Percentiles rank a stretch among this genome's conserved stretches.
Evolutionary conservation across 2,888 invertebrate species (phyloP).

Genomic region (Tinea pellionella): DNA sequence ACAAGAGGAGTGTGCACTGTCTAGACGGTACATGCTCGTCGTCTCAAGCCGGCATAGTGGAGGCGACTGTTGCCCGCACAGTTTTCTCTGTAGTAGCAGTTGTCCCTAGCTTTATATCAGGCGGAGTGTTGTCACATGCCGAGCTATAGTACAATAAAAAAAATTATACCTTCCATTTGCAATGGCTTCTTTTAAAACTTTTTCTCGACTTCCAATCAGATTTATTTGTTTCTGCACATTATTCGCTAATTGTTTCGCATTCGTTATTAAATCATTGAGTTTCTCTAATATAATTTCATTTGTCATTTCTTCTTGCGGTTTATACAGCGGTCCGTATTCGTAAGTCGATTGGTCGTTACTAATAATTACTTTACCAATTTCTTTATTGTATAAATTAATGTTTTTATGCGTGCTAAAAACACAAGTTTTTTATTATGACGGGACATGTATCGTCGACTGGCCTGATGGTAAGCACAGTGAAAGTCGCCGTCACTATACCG

Average conservation of each 20-base stretch:
- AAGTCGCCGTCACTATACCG: too few species aligned
- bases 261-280: conserved; percentile 32
- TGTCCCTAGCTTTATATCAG: too few species aligned
- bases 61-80: too few species aligned
- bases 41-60: too few species aligned
- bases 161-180: conserved; percentile 43
- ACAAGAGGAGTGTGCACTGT: too few species aligned
- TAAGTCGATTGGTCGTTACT: background rate
- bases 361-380: conserved; percentile 14
- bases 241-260: conserved; percentile 32
- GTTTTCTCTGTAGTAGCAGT: too few species aligned
- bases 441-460: too few species aligned
- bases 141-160: too few species aligned
- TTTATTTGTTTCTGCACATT: conserved; percentile 35
- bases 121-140: too few species aligned
- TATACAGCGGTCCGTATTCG: background rate
- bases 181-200: conserved; percentile 41
- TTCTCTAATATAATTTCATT: conserved; percentile 27
- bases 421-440: background rate
- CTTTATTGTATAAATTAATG: conserved; percentile 22
- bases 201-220: conserved; percentile 29
- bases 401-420: too few species aligned
- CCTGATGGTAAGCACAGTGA: too few species aligned
- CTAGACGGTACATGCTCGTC: too few species aligned
- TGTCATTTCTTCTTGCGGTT: background rate